Base-by-base conservation (phyloP, 2,113 vertebrate species). In the Accipiter virgatus region DNA sequence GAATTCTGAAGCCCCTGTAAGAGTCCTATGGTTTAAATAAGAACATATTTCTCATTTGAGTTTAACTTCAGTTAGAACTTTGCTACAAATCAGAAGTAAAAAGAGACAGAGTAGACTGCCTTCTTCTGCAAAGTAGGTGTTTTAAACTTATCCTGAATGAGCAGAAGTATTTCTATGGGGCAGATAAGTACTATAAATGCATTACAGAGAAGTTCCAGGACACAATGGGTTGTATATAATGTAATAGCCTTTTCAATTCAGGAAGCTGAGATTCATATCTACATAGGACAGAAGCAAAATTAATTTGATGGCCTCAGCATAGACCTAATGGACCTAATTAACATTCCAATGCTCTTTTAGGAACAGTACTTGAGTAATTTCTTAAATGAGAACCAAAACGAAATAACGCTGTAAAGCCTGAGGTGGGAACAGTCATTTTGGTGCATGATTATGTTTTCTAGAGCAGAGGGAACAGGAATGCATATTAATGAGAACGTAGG, bases 311-410 rank as follows among this genome's bases (percentile, higher is more conserved):
- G 96, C 36, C 65, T 96, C 40, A 19, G 86, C 43, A 56, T 11
- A 88, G 83, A 91, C 86, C 88, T 94, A 87, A 59, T 86, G 86
- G 88, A 93, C 71, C 58, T 87, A 81, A 95, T 97, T 92, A 96
- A 93, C 40, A 96, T 97, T 93, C 83, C 83, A 94, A 79, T 68
- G 32, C 56, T 72, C 80, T 90, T 85, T 72, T 56, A 91, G 95
- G 95, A 95, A 67, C 75, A 79, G 47, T 53, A 89, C 86, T 97
- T 92, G 59, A 95, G 77, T 63, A 74, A 94, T 92, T 93, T 89
- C 73, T 84, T 81, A 95, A 96, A 95, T 89, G 86, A 95, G 86
- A 92, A 86, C 42, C 65, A 73, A 86, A 90, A 72, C 0, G 17
- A 91, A 95, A 23, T 91, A 95, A 81, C 73, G 56, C 27, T 65